phyloP scores from a whole-genome alignment of 2,113 vertebrate species.

The Solenodon paradoxus region DNA sequence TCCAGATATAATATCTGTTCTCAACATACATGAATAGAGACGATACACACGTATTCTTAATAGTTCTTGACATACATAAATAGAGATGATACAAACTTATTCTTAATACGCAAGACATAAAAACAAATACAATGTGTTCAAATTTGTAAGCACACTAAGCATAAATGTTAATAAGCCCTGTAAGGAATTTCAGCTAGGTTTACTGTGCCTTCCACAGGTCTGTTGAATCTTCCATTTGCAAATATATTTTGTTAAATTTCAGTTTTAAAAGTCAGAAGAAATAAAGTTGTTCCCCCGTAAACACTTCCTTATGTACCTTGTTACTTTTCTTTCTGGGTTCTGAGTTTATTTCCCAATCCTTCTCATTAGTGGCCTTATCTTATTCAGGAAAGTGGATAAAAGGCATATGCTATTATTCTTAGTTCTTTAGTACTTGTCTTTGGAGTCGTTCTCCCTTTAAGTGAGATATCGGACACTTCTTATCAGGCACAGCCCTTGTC shows the following conservation, averaged over 20 bases:
- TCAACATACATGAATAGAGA: not conserved
- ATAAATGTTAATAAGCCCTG: not conserved
- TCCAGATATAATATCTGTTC: not conserved
- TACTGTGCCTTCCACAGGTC: not conserved
- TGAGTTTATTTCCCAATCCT: not conserved
- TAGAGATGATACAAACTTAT: not conserved
- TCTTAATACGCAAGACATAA: conserved; percentile 28
- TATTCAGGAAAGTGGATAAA: not conserved
- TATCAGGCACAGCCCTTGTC: not conserved
- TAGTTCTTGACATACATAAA: not conserved
- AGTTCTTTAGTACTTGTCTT: not conserved
- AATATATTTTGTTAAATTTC: not conserved
- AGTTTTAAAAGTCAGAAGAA: conserved; percentile 27
- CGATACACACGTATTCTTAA: not conserved
- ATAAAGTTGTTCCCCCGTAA: not conserved
- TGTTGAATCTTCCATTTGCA: conserved; percentile 1
- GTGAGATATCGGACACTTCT: not conserved
- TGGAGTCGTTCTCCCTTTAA: not conserved
- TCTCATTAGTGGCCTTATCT: not conserved
- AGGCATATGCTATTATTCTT: not conserved
- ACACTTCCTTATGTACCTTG: not conserved
- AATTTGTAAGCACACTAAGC: not conserved
- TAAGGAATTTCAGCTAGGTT: not conserved
- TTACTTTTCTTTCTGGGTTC: not conserved
- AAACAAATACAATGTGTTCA: not conserved